Evolutionary conservation across 2,113 vertebrate genomes (phyloP).

Genomic region (Albula glossodonta): DNA sequence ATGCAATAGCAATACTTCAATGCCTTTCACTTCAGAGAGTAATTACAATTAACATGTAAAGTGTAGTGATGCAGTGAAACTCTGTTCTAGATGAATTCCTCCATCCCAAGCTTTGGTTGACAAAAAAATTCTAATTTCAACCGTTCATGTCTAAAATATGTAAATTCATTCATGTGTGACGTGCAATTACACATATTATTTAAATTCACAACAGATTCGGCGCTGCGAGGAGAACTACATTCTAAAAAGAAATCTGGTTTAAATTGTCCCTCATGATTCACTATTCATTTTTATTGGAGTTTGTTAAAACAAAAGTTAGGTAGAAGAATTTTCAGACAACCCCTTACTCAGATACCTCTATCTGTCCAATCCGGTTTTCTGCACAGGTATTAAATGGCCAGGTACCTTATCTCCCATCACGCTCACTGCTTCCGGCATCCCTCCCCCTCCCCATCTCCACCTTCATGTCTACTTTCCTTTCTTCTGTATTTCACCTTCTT

Average conservation of each 20-base stretch:
- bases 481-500: neutral
- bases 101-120: neutral
- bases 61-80: neutral
- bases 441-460: too few species aligned
- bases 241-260: neutral
- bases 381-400: too few species aligned
- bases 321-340: too few species aligned
- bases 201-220: neutral
- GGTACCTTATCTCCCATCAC: too few species aligned
- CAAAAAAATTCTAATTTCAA: neutral
- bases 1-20: neutral
- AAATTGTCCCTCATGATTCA: too few species aligned
- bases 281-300: too few species aligned
- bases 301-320: too few species aligned
- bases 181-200: neutral
- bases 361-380: too few species aligned
- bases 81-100: conserved; percentile 1
- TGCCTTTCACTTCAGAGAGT: neutral
- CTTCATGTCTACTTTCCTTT: neutral
- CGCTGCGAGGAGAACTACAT: neutral
- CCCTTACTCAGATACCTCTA: too few species aligned
- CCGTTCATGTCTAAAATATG: neutral
- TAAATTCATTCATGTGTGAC: neutral
- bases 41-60: neutral
- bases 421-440: too few species aligned